Base-by-base conservation (phyloP, 2,797 vertebrate species). In the Brachymystax lenok region DNA sequence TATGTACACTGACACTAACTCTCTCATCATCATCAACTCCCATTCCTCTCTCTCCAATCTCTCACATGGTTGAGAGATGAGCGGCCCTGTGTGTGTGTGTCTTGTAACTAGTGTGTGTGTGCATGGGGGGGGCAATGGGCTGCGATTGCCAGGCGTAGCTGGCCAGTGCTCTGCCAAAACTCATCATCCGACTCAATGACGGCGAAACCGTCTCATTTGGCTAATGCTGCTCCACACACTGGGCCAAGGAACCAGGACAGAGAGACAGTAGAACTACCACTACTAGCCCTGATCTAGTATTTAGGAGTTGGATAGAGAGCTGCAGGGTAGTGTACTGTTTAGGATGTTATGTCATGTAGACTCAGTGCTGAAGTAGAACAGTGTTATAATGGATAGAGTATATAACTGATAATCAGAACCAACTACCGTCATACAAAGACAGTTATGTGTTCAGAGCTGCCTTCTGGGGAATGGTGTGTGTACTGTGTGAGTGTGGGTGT, bases 171-270 rank as follows among this genome's bases (percentile, higher is more conserved):
- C 88, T 88, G 88, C 90, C 91, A 91, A 85, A 87, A 90, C 86
- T 85, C 87, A 88, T 90, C 88, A 91, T 90, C 83, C 82, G 89
- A 89, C 82, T 86, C 64, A 83, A 85, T 80, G 81, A 87, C n/a
- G 80, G 86, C 83, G 88, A 88, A 88, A 71, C 89, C 79, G 86
- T 85, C 86, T 87, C 83, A 88, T 91, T 91, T 88, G 83, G 89
- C 88, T 91, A 88, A 91, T 86, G 85, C 80, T 77, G 76, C 87
- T 73, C 77, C 64, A 69, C 79, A 27, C 80, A 86, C 74, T 14
- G 63, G 73, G 81, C 87, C 86, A 89, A 84, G 81, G 79, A 73
- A 61, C 19, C 28, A 12, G 71, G 19, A 17, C 27, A 27, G 64
- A 1, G 4, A 69, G 46, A 24, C 19, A 63, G 59, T 7, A 63